Base-by-base conservation (phyloP, 2,888 invertebrate species). In the Eupithecia exiguata region DNA sequence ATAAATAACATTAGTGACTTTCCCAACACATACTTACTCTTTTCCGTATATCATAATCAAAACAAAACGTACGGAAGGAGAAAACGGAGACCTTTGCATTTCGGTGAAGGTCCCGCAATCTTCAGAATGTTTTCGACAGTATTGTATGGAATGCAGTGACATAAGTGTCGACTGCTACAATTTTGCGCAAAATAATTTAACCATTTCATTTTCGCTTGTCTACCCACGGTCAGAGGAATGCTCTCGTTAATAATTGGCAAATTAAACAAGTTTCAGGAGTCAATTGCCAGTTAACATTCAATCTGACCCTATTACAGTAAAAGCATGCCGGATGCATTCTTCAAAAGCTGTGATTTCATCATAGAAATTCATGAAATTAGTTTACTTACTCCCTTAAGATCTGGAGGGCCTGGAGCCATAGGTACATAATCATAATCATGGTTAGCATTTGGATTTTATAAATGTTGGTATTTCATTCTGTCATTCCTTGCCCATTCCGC, bases 241-340 rank as follows among this genome's bases (percentile, higher is more conserved):
- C 46, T 38, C 25, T 40, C 38, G 66, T 40, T 40, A 66, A 66
- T 66, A 66, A 66, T 68, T 49, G 46, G 16, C 68, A 16, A 68
- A 46, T 46, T 35, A 49, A 35, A 40, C 70, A 74, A 71, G 69
- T 66, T 63, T 30, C 65, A 69, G 6, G 46, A 71, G 73, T 77
- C 68, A 77, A 75, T 70, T 71, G 70, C 9, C 68, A 72, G n/a
- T 73, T 71, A 58, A 70, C 70, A 70, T 69, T 62, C 70, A 70
- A 74, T 68, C 70, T 70, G 70, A 58, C 53, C 61, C 14, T 30
- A 46, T 14, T 63, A 16, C 10, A n/a, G 25, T 53, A 63, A 68
- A 68, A 36, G 53, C n/a, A 65, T 65, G 14, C 14, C 58, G 43
- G 10, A 46, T 16, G 69, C 36, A 67, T 40, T 63, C 63, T 35